Conservation (phyloP, 1,140 invertebrate genomes). For the Camponotus vicinus region DNA sequence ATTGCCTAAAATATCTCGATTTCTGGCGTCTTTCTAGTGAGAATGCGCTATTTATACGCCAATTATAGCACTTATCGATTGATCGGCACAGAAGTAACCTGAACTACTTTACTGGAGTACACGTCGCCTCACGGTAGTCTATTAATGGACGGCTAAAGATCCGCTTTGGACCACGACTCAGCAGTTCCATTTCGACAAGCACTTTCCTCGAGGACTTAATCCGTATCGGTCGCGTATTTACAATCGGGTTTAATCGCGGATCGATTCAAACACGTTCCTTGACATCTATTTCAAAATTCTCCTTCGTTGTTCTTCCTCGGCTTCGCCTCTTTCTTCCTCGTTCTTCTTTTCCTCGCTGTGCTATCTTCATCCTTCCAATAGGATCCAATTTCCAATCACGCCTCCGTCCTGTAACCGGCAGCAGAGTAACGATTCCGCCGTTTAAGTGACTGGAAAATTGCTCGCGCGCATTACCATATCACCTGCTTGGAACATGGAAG, state of each 20-base stretch:
- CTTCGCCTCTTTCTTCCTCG: not conserved
- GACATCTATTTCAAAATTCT: not conserved
- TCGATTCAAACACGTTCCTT: slow-evolving; percentile 32
- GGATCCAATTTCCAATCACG: slow-evolving; percentile 69
- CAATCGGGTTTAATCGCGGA: slow-evolving; percentile 59
- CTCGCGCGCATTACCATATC: slow-evolving; percentile 45
- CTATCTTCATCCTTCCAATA: slow-evolving; percentile 30
- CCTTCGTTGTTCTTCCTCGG: not conserved
- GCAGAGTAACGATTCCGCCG: slow-evolving; percentile 59
- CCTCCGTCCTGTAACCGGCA: slow-evolving; percentile 46
- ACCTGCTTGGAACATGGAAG: not conserved
- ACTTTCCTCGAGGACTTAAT: slow-evolving; percentile 7
- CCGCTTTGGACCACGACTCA: slow-evolving; percentile 29
- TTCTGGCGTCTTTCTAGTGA: not conserved
- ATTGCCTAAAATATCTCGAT: slow-evolving; percentile 21
- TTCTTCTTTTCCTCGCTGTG: not conserved
- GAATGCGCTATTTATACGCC: slow-evolving; percentile 30
- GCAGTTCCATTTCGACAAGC: slow-evolving; percentile 39
- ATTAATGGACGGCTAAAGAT: slow-evolving; percentile 58
- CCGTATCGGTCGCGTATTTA: slow-evolving; percentile 26
- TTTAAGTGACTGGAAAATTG: slow-evolving; percentile 68
- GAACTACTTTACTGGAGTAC: slow-evolving; percentile 31
- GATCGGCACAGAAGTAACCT: slow-evolving; percentile 36
- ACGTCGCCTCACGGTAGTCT: slow-evolving; percentile 13
- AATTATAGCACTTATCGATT: slow-evolving; percentile 44